Evolutionary conservation across 2,113 vertebrate species (phyloP).

Genomic region (Xenopus borealis): DNA sequence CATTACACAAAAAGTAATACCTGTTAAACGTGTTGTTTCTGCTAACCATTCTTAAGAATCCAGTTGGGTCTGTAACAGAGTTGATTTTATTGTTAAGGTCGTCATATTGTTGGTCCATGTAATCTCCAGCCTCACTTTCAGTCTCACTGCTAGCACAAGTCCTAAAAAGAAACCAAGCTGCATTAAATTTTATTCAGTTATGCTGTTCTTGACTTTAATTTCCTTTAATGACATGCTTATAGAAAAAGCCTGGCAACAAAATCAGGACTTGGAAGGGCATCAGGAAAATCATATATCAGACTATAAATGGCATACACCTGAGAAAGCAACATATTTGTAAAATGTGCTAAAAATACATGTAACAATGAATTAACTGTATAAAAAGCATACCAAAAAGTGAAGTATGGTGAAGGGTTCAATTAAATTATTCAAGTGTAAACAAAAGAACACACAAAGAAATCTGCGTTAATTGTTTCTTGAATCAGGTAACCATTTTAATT

Average conservation of each 20-base stretch:
- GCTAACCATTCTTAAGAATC: conserved; percentile 92
- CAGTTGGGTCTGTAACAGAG: conserved; percentile 84
- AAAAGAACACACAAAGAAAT: too few relatives aligned
- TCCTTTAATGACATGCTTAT: conserved; percentile 31
- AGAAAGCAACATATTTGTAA: conserved; percentile 4
- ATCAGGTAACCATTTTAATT: too few relatives aligned
- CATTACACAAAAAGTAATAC: conserved; percentile 51
- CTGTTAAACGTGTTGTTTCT: conserved; percentile 91
- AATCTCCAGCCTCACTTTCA: conserved; percentile 89
- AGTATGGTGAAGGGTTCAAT: too few relatives aligned
- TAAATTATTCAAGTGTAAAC: too few relatives aligned
- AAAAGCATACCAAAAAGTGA: too few relatives aligned
- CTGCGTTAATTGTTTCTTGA: too few relatives aligned
- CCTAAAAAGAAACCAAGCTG: conserved; percentile 56
- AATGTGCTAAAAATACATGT: neutral
- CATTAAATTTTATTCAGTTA: conserved; percentile 19
- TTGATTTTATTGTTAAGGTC: conserved; percentile 88
- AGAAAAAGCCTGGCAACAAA: conserved; percentile 28
- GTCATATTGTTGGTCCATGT: conserved; percentile 90
- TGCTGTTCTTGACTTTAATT: conserved; percentile 23
- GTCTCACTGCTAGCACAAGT: conserved; percentile 89
- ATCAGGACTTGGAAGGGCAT: conserved; percentile 2
- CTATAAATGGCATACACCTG: conserved; percentile 22
- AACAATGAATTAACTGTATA: too few relatives aligned
- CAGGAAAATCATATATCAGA: neutral